Evolutionary conservation across 2,113 vertebrate genomes (phyloP).

Genomic region (Stigmatopora argus): DNA sequence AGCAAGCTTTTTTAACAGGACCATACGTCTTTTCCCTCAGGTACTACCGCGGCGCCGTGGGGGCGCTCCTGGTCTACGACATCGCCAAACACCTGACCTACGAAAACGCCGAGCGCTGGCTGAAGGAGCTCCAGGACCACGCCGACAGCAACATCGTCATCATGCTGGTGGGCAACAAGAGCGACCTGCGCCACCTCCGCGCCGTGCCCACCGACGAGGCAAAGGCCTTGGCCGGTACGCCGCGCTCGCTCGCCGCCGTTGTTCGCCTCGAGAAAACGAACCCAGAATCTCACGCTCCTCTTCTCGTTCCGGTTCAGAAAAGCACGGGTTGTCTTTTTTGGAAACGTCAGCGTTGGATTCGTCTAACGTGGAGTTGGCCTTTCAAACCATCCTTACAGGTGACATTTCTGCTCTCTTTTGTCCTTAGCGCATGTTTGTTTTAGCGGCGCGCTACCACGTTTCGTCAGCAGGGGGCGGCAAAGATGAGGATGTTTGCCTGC

Average conservation of each 20-base stretch:
- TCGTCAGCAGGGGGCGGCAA: too few relatives aligned
- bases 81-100: conserved; percentile 84
- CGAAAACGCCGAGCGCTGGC: conserved; percentile 81
- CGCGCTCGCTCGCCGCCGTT: too few relatives aligned
- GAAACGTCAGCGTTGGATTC: conserved; percentile 84
- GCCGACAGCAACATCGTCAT: conserved; percentile 82
- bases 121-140: conserved; percentile 84
- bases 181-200: conserved; percentile 76
- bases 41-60: conserved; percentile 80
- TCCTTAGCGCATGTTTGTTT: too few relatives aligned
- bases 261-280: too few relatives aligned
- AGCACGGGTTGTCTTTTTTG: conserved; percentile 77
- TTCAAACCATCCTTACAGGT: conserved; percentile 80
- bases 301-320: conserved; percentile 64
- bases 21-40: conserved; percentile 39
- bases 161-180: conserved; percentile 87
- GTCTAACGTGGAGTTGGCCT: conserved; percentile 79
- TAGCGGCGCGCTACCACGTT: too few relatives aligned
- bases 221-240: conserved; percentile 73
- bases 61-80: conserved; percentile 81
- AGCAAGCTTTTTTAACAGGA: too few relatives aligned
- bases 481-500: too few relatives aligned
- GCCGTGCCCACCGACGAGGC: conserved; percentile 79
- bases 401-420: conserved; percentile 3
- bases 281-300: conserved; percentile 6